phyloP scores from a whole-genome alignment of 1,140 invertebrate species.

The Eciton burchellii region DNA sequence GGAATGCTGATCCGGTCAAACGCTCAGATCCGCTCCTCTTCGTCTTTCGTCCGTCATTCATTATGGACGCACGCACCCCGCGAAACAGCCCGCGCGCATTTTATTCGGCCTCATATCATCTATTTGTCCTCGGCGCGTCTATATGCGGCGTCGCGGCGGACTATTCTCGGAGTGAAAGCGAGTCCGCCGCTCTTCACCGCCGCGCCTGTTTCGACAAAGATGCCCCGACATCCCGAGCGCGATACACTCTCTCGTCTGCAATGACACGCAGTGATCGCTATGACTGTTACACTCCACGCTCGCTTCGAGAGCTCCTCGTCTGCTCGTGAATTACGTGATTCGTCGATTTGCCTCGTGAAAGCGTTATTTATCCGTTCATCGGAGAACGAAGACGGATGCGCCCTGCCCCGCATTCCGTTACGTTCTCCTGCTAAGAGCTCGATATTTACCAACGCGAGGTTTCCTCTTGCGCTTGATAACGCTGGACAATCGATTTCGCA shows the following conservation, averaged over 20 bases:
- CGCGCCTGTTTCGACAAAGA: conserved; percentile 48
- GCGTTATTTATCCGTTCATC: no score
- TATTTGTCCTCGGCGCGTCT: conserved; percentile 73
- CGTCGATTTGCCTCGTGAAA: no score
- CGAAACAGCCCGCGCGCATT: conserved; percentile 73
- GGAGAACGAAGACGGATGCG: no score
- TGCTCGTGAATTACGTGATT: no score
- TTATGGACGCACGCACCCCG: conserved; percentile 68
- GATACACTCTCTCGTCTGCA: conserved; percentile 21
- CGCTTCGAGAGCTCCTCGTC: neutral
- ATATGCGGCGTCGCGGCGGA: conserved; percentile 66
- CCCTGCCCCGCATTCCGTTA: no score
- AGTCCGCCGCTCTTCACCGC: conserved; percentile 52
- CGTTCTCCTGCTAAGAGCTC: no score
- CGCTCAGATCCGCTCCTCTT: conserved; percentile 60
- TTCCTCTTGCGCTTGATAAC: no score
- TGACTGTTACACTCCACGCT: neutral
- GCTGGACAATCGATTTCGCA: neutral
- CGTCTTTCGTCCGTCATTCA: conserved; percentile 62
- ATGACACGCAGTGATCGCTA: neutral
- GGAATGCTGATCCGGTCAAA: conserved; percentile 38
- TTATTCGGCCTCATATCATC: conserved; percentile 69
- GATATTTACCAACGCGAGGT: no score
- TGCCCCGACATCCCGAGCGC: conserved; percentile 11
- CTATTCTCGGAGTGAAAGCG: conserved; percentile 77